Conservation (phyloP, 2,797 vertebrate genomes). For the Lophotriccus pileatus region DNA sequence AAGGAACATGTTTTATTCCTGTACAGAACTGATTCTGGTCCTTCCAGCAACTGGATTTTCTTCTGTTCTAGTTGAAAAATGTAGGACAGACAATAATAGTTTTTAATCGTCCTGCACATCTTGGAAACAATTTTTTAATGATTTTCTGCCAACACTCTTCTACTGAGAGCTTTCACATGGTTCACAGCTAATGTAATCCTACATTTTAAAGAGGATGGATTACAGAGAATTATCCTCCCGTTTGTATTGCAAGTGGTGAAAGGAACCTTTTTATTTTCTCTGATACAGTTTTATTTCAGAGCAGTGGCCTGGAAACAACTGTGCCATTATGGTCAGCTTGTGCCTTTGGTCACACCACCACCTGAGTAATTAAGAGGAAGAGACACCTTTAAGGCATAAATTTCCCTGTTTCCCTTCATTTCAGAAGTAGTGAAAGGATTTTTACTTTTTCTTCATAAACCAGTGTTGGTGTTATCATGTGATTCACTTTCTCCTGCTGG, state of each 20-base stretch:
- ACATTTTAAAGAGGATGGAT: slow-evolving; percentile 27
- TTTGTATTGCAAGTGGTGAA: background rate
- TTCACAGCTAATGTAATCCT: background rate
- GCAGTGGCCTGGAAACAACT: background rate
- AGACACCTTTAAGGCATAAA: background rate
- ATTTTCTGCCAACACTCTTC: slow-evolving; percentile 31
- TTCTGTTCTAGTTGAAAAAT: background rate
- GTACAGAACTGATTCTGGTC: background rate
- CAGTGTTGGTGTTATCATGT: background rate
- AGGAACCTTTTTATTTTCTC: slow-evolving; percentile 23
- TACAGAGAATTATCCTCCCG: slow-evolving; percentile 16
- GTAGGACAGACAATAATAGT: background rate
- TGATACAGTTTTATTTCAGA: background rate
- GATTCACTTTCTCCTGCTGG: background rate
- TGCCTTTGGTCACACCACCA: background rate
- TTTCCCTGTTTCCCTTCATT: background rate
- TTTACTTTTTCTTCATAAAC: background rate
- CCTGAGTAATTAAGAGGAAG: background rate
- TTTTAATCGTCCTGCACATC: background rate
- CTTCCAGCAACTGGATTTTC: background rate
- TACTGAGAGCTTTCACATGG: slow-evolving; percentile 26
- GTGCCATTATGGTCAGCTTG: background rate
- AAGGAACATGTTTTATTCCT: background rate
- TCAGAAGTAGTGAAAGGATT: background rate
- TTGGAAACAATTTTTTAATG: background rate